A percentile compares a stretch with the other conserved stretches of the same genome.
These are phyloP conservation scores for Dreissena polymorpha DNA, from an alignment of 1,140 invertebrate genomes.

Conservation along the genomic window DNA sequence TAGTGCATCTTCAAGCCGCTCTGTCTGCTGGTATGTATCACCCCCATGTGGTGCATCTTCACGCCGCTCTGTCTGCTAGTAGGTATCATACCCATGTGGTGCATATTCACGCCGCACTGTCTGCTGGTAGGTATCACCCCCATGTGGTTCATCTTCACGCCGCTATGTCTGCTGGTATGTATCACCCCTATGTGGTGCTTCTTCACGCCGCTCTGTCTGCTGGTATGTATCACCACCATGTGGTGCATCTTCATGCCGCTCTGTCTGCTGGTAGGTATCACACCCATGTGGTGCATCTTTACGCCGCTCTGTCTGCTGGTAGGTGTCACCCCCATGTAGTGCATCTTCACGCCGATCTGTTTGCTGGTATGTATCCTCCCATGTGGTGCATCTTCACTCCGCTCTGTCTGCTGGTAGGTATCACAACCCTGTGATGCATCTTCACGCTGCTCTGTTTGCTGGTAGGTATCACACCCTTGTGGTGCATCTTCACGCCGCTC, in stretches of 20 bases:
- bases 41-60: constrained; percentile 31
- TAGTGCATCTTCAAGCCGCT: no score
- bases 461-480: constrained; percentile 27
- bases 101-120: constrained; percentile 22
- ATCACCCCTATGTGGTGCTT: constrained; percentile 33
- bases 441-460: constrained; percentile 25
- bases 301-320: constrained; percentile 20
- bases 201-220: constrained; percentile 22
- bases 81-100: constrained; percentile 27
- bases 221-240: constrained; percentile 27
- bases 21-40: constrained; percentile 29
- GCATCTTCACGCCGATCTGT: constrained; percentile 25
- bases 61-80: constrained; percentile 31
- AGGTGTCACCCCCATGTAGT: constrained; percentile 34
- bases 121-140: constrained; percentile 28
- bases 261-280: constrained; percentile 23
- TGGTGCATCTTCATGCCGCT: constrained; percentile 35
- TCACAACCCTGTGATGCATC: constrained; percentile 26
- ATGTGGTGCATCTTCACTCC: no score
- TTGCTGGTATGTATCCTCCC: constrained; percentile 27
- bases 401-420: constrained; percentile 15
- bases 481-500: constrained; percentile 32
- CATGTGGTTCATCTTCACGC: constrained; percentile 34
- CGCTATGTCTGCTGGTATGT: constrained; percentile 28
- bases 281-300: no score